These are phyloP conservation scores for Clivina fossor DNA, from an alignment of 2,888 invertebrate species.

Conservation along the genomic window DNA sequence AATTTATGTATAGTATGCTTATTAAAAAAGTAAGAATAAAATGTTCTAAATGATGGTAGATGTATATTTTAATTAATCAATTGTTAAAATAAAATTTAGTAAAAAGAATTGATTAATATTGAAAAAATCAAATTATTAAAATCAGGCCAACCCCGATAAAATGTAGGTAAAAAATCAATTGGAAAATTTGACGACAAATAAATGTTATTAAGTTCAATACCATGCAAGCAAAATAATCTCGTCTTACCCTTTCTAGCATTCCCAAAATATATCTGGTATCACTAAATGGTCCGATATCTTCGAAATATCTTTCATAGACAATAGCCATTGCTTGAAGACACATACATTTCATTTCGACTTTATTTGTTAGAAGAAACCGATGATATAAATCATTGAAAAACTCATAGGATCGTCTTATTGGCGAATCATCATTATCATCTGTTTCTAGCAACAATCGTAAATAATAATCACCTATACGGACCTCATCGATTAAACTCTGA, in stretches of 20 bases:
- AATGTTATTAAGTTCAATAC: too few species aligned
- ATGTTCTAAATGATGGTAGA: too few species aligned
- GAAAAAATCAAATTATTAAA: too few species aligned
- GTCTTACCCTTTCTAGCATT: conserved; percentile 86
- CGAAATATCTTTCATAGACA: conserved; percentile 94
- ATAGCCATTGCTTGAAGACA: conserved; percentile 98
- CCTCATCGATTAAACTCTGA: conserved; percentile 91
- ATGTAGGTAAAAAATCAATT: too few species aligned
- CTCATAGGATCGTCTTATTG: conserved; percentile 91
- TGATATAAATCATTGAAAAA: conserved; percentile 99
- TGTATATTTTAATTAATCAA: too few species aligned
- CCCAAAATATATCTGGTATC: conserved; percentile 95
- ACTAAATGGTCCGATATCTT: conserved; percentile 95
- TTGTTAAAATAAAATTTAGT: too few species aligned
- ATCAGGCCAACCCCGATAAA: too few species aligned
- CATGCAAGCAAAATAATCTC: too few species aligned
- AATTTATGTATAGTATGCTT: too few species aligned
- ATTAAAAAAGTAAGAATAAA: too few species aligned
- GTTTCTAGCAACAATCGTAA: conserved; percentile 91
- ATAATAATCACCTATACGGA: conserved; percentile 98
- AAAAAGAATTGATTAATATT: too few species aligned
- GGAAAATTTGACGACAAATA: too few species aligned
- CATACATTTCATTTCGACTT: conserved; percentile 95
- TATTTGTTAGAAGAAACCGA: conserved; percentile 89
- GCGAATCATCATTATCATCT: conserved; percentile 79